These are phyloP conservation scores for Strigamia crassipes DNA, from an alignment of 2,888 invertebrate species.

Conservation along the genomic window DNA sequence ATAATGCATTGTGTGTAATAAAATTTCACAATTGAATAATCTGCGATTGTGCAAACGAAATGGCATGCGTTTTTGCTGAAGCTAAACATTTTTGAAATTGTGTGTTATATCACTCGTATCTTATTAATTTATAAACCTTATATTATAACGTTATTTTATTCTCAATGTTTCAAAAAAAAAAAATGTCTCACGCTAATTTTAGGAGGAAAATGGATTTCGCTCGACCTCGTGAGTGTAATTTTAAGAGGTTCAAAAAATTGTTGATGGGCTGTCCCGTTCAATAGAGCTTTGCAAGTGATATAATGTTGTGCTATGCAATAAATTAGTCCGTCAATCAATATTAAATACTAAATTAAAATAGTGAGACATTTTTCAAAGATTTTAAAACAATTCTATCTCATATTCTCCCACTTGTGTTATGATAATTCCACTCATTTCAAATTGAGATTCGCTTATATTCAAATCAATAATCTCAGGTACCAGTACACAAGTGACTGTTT, in stretches of 20 bases:
- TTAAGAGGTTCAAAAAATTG: neutral
- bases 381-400: neutral
- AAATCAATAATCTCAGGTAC: neutral
- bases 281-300: neutral
- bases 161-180: conserved; percentile 6
- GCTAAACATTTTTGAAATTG: neutral
- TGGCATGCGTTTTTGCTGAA: neutral
- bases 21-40: neutral
- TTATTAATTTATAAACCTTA: neutral
- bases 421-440: neutral
- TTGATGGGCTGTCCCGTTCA: no score
- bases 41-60: neutral
- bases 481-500: neutral
- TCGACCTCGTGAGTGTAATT: neutral
- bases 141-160: neutral
- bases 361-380: neutral
- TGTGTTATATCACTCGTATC: neutral
- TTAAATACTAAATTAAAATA: neutral
- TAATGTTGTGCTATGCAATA: conserved; percentile 15
- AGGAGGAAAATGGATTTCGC: neutral
- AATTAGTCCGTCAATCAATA: neutral
- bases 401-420: neutral
- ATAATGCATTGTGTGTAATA: neutral
- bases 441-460: neutral
- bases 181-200: neutral